A percentile compares a stretch with the other conserved stretches of the same genome.
Conservation (phyloP, 2,797 vertebrate genomes). For the Halcyon leucocephala region DNA sequence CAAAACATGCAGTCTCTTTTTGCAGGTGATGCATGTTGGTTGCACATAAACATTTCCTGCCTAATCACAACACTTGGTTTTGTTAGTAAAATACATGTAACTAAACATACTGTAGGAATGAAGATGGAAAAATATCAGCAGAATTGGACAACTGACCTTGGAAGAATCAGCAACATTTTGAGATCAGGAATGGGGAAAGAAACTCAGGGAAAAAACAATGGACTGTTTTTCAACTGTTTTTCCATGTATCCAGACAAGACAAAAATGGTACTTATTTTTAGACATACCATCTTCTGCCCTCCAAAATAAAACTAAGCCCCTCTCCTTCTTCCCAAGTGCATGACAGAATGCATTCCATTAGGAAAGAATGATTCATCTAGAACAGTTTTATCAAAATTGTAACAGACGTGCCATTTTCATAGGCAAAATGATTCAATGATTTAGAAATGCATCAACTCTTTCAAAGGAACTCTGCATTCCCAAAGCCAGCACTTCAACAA, state of each 20-base stretch:
- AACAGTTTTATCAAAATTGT: background rate
- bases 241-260: background rate
- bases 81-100: background rate
- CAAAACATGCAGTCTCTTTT: background rate
- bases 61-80: background rate
- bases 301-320: background rate
- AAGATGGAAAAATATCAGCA: background rate
- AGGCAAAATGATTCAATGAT: background rate
- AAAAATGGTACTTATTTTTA: background rate
- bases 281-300: background rate
- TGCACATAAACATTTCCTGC: fast-evolving
- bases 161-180: background rate
- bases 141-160: background rate
- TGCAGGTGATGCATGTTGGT: fast-evolving
- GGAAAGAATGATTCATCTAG: background rate
- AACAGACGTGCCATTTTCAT: background rate
- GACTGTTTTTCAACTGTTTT: background rate
- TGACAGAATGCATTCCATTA: background rate
- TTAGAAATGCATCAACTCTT: background rate
- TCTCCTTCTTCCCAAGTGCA: background rate
- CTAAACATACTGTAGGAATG: background rate
- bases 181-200: background rate
- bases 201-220: background rate
- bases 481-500: background rate
- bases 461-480: background rate